A percentile compares a stretch with the other conserved stretches of the same genome.
Conservation (phyloP, 2,797 vertebrate species). For the Lindbergichthys nudifrons region DNA sequence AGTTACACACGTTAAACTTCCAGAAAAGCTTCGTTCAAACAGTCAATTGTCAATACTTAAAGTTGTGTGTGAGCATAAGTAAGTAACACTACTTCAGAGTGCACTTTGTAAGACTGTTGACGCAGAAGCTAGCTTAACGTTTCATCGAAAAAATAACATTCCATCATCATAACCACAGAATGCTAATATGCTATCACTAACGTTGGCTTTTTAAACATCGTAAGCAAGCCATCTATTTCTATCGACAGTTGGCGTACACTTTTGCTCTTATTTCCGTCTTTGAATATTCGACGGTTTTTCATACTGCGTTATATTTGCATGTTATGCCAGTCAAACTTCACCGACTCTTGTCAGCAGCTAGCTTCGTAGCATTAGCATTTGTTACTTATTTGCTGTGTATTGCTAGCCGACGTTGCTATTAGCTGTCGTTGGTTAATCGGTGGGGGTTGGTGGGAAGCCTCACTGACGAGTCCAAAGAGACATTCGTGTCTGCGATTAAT, state of each 20-base stretch:
- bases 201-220: slow-evolving; percentile 27
- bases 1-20: slow-evolving; percentile 14
- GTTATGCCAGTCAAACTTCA: slow-evolving; percentile 18
- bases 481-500: neutral
- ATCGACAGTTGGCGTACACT: neutral
- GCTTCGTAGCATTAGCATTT: slow-evolving; percentile 43
- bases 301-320: slow-evolving; percentile 11
- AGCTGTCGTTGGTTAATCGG: slow-evolving; percentile 42
- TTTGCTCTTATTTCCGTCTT: neutral
- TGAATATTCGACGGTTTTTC: rapidly evolving
- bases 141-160: slow-evolving; percentile 63
- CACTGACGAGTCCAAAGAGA: neutral
- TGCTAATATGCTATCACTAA: slow-evolving; percentile 72
- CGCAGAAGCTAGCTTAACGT: slow-evolving; percentile 24
- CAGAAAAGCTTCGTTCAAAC: rapidly evolving
- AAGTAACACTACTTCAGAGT: neutral
- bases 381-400: slow-evolving; percentile 47
- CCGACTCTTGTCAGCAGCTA: slow-evolving; percentile 13
- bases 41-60: neutral
- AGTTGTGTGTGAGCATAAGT: neutral
- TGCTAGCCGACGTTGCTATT: slow-evolving; percentile 48
- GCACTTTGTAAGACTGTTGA: neutral
- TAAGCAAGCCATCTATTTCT: neutral
- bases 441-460: slow-evolving; percentile 49
- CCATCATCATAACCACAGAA: slow-evolving; percentile 52